A percentile compares a stretch with the other conserved stretches of the same genome.
phyloP scores from a whole-genome alignment of 2,797 vertebrate genomes.

The Tokudaia tokunoshimensis region DNA sequence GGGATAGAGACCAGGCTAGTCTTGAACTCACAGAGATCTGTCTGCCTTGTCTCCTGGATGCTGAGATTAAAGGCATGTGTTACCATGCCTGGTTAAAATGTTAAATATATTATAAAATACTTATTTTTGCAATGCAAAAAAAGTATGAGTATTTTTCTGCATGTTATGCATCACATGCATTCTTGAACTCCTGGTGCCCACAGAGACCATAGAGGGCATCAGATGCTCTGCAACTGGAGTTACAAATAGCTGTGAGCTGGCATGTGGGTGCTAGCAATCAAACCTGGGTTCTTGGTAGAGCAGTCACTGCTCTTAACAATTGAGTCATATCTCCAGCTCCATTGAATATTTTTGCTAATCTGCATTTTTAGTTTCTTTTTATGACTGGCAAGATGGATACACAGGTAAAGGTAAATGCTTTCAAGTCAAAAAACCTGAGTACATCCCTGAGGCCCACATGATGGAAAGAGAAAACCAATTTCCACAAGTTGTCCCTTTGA shows the following conservation, averaged over 20 bases:
- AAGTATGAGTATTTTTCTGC: background rate
- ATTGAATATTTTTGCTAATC: slow-evolving; percentile 11
- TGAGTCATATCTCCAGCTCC: background rate
- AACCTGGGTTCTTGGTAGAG: background rate
- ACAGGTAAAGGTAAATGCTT: background rate
- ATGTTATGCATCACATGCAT: background rate
- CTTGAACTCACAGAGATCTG: background rate
- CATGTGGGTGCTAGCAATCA: background rate
- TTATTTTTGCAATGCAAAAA: background rate
- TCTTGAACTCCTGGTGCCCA: background rate
- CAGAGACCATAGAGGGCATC: background rate
- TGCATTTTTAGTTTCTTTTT: slow-evolving; percentile 56
- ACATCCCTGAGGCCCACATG: background rate
- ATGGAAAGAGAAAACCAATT: background rate
- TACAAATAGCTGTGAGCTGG: background rate
- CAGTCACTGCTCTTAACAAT: background rate
- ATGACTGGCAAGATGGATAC: background rate
- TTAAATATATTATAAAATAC: background rate
- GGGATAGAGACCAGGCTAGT: background rate
- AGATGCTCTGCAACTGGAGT: background rate
- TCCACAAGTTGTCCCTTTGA: background rate
- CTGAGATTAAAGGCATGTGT: background rate
- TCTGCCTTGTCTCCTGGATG: background rate
- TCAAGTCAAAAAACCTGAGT: background rate
- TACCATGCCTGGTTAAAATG: background rate